Base-by-base conservation (phyloP, 2,797 vertebrate species). In the Galago senegalensis region DNA sequence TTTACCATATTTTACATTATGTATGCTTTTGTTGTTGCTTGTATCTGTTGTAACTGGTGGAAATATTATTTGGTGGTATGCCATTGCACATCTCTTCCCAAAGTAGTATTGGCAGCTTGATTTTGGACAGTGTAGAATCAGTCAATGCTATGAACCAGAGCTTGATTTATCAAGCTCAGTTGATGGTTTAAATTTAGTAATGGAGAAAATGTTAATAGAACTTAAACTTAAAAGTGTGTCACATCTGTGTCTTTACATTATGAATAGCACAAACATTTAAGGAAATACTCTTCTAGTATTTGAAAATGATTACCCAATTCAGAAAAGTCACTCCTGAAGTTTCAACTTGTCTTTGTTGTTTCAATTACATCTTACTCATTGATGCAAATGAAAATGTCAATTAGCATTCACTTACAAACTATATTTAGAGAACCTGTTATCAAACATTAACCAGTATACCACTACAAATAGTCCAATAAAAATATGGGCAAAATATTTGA, bases 151-250 rank as follows among this genome's bases (percentile, higher is more conserved):
- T 53, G 80, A 85, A 82, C 8, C 49, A 93, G 49, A 46, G 53
- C 73, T 76, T 95, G 43, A 72, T 92, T 86, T 93, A 81, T 40
- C 5, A 56, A 61, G 49, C 69, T 90, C 73, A 67, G 37, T 67
- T 80, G n/a, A 58, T 29, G 89, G 27, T 53, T n/a, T 77, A 43
- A 77, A 73, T 17, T 46, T 84, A 87, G 73, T 63, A n/a, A 69
- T 76, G 31, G 34, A 65, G 40, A 43, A 88, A 84, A 63, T 56
- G 25, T 81, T 81, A 73, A 73, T 37, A 9, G 25, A 94, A 29
- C 65, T 92, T 87, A 93, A 85, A 81, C n/a, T 85, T 89, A 43
- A 80, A 77, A 75, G 40, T 81, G 27, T 79, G 8, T 80, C 75
- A 9, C 63, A n/a, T 85, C 14, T 70, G 6, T 49, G 20, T 72